Percentiles rank a stretch among this genome's conserved stretches.
Conservation (phyloP, 1,140 invertebrate species). For the Diorhabda sublineata region DNA sequence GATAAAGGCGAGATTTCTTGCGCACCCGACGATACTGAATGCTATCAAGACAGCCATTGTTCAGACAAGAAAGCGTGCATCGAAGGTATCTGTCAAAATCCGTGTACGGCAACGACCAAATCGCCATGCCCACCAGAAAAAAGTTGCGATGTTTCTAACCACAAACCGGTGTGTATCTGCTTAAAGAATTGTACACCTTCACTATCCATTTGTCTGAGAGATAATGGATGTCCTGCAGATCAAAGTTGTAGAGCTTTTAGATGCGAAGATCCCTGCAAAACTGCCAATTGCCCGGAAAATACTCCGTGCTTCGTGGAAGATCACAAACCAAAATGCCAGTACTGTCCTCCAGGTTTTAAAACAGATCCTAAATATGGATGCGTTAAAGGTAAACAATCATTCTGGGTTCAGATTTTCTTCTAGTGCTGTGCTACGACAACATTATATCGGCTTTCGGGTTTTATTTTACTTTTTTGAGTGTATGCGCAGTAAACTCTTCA, state of each 20-base stretch:
- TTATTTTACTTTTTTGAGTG: background rate
- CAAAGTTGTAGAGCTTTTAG: slow-evolving; percentile 82
- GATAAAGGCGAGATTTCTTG: slow-evolving; percentile 79
- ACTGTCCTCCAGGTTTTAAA: slow-evolving; percentile 86
- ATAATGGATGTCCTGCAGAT: slow-evolving; percentile 79
- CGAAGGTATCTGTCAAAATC: slow-evolving; percentile 76
- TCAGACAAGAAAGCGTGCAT: slow-evolving; percentile 79
- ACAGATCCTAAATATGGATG: slow-evolving; percentile 86
- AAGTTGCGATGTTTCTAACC: slow-evolving; percentile 79
- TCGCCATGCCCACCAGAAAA: slow-evolving; percentile 71
- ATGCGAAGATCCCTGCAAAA: slow-evolving; percentile 84
- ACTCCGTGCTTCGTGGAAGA: slow-evolving; percentile 87
- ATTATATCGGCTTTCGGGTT: background rate
- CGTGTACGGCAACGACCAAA: slow-evolving; percentile 63
- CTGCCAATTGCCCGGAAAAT: slow-evolving; percentile 71
- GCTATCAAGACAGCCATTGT: slow-evolving; percentile 77
- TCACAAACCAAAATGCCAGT: slow-evolving; percentile 89
- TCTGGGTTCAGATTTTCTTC: slow-evolving; percentile 36
- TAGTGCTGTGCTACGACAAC: slow-evolving; percentile 39
- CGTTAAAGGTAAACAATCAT: slow-evolving; percentile 80
- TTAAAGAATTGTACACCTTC: slow-evolving; percentile 79
- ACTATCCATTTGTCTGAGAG: slow-evolving; percentile 81
- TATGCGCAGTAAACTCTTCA: background rate
- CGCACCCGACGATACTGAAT: slow-evolving; percentile 72
- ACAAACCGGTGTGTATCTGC: slow-evolving; percentile 80